A percentile compares a stretch with the other conserved stretches of the same genome.
Evolutionary conservation across 2,797 vertebrate genomes (phyloP).

Genomic region (Sarcoramphus papa): DNA sequence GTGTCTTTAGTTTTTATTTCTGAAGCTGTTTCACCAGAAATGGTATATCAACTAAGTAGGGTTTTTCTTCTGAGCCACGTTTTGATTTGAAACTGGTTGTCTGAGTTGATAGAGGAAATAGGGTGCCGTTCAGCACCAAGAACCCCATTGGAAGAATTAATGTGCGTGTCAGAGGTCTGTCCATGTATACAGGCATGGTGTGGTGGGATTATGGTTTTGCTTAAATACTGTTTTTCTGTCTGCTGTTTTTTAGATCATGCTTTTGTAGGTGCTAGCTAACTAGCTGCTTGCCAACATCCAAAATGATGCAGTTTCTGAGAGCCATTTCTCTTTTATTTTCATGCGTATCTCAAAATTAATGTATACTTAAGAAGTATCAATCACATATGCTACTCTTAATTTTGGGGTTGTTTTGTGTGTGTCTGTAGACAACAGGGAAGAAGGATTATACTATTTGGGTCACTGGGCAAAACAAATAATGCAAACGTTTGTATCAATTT

Average conservation of each 20-base stretch:
- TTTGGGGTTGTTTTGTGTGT: background rate
- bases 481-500: background rate
- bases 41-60: background rate
- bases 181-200: accelerated
- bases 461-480: background rate
- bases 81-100: background rate
- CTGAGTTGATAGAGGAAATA: background rate
- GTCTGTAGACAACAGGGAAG: background rate
- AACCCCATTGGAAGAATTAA: background rate
- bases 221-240: background rate
- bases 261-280: background rate
- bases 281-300: background rate
- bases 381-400: background rate
- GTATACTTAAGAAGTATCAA: background rate
- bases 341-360: background rate
- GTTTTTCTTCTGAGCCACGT: background rate
- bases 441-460: background rate
- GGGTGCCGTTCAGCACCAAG: background rate
- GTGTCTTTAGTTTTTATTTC: background rate
- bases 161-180: background rate
- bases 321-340: background rate
- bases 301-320: background rate
- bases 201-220: background rate
- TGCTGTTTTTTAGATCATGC: background rate
- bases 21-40: background rate